Conservation (phyloP, 2,888 invertebrate species). For the Drosophila pegasa region DNA sequence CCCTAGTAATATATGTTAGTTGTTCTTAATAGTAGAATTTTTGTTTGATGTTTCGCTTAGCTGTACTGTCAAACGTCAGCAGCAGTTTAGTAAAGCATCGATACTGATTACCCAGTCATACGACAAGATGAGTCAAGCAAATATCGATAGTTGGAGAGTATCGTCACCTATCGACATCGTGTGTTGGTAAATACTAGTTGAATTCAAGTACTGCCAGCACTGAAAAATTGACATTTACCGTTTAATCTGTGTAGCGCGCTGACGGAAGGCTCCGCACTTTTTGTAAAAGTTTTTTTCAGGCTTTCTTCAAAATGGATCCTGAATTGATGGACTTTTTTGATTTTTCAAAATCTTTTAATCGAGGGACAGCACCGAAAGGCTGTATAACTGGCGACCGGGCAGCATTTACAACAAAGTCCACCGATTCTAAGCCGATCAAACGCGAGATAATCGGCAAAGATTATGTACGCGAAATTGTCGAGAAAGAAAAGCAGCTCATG, state of each 20-base stretch:
- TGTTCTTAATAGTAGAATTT: constrained; percentile 11
- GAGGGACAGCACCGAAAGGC: constrained; percentile 60
- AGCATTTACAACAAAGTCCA: constrained; percentile 25
- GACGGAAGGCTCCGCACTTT: neutral
- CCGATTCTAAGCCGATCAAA: constrained; percentile 63
- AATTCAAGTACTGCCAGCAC: constrained; percentile 8
- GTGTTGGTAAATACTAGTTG: neutral
- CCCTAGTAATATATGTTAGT: constrained; percentile 24
- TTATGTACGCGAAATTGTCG: constrained; percentile 67
- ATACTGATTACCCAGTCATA: constrained; percentile 5
- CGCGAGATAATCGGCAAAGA: constrained; percentile 74
- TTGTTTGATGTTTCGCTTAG: constrained; percentile 12
- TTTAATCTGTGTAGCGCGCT: constrained; percentile 10
- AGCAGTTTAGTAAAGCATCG: constrained; percentile 30
- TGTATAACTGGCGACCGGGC: constrained; percentile 58
- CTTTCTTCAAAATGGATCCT: constrained; percentile 69
- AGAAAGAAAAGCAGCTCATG: constrained; percentile 73
- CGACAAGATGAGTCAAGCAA: neutral
- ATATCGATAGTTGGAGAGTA: neutral
- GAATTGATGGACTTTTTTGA: constrained; percentile 83
- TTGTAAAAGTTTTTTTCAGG: neutral
- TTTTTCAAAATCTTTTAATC: constrained; percentile 81
- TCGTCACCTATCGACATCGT: neutral
- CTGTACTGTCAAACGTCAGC: constrained; percentile 35
- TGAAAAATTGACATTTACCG: constrained; percentile 33